phyloP scores from a whole-genome alignment of 2,113 vertebrate species.

The Prionailurus viverrinus region DNA sequence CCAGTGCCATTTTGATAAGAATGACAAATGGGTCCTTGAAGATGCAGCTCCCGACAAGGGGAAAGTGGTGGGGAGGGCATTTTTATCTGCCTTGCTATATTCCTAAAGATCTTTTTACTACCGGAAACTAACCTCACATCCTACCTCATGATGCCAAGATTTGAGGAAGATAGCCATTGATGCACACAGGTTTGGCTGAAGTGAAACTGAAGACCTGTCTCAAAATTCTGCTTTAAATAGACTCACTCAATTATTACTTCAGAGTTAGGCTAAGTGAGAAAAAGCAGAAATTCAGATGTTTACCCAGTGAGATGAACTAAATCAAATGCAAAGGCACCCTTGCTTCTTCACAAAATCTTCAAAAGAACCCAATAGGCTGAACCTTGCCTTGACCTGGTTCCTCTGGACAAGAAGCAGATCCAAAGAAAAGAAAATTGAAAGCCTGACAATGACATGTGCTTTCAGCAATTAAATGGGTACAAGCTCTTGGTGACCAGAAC shows the following conservation, averaged over 20 bases:
- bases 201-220: conserved; percentile 82
- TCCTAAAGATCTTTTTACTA: conserved; percentile 18
- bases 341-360: conserved; percentile 57
- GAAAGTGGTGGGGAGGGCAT: not conserved
- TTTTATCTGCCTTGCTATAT: conserved; percentile 32
- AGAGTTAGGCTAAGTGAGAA: conserved; percentile 79
- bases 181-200: conserved; percentile 72
- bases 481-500: not conserved
- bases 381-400: not conserved
- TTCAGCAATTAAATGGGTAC: not conserved
- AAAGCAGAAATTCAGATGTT: conserved; percentile 82
- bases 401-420: not conserved
- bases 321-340: conserved; percentile 67
- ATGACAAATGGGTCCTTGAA: conserved; percentile 76
- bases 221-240: conserved; percentile 80
- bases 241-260: conserved; percentile 82
- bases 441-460: not conserved
- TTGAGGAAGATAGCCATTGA: conserved; percentile 74
- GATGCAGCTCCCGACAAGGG: not conserved
- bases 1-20: conserved; percentile 82
- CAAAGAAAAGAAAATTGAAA: conserved; percentile 17
- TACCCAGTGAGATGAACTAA: conserved; percentile 82
- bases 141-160: not conserved
- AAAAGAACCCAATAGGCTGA: conserved; percentile 1
- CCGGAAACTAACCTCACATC: conserved; percentile 58